Evolutionary conservation across 2,797 vertebrate genomes (phyloP), one percentile per base, ranked within the genome.

Genomic region (Pteropus rufus): DNA sequence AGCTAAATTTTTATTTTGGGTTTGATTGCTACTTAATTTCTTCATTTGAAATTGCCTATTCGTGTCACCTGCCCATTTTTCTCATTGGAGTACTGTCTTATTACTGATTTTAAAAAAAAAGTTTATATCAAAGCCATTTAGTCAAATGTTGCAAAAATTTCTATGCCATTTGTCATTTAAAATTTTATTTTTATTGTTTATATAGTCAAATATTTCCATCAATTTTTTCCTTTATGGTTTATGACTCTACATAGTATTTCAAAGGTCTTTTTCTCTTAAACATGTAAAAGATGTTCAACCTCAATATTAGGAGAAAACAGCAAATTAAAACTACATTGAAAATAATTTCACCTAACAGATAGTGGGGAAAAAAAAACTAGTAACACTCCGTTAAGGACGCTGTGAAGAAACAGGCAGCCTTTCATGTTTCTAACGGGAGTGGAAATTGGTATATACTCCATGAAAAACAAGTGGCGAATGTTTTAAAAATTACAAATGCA

Each of bases 281-380:
- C 19, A 81, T 39, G 64, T 54, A 88, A 92, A 93, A 96, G n/a
- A 31, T 46, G 8, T 64, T 90, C 29, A 60, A 93, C n/a, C 21
- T 94, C 18, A 84, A 46, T 92, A 90, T 94, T 84, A 97, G 82
- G 46, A 92, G 72, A 96, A 92, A 96, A 91, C 46, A 67, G 26
- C 26, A 84, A 75, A 95, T 81, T 91, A 39, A 46, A 90, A 80
- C 54, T 90, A 96, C 26, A 58, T 24, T 94, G 60, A 92, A 65
- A 95, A 73, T 44, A 94, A 90, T 65, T 94, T 95, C 62, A 86
- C 16, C 31, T 89, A 89, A 89, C 23, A 92, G n/a, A 84, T 72
- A 49, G 49, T 16, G 44, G 39, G 21, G 75, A 84, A 52, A 70
- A 69, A 81, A 87, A 93, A 89, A 29, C 79, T 49, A 86, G 26